Conservation (phyloP, 2,113 vertebrate species). For the Notiomystis cincta region DNA sequence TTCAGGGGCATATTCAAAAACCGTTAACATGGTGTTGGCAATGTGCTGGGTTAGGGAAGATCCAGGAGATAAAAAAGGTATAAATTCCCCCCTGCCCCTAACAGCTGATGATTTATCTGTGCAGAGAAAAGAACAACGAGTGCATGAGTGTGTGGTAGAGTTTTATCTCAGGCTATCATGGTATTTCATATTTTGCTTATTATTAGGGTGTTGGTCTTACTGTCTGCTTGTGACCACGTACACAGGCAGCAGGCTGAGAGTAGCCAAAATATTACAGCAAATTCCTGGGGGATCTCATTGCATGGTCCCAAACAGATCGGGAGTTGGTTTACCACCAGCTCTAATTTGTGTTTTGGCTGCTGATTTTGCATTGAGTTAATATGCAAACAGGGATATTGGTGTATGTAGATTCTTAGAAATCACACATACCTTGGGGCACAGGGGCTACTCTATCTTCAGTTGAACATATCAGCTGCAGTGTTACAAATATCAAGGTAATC, state of each 20-base stretch:
- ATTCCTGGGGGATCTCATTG: slow-evolving; percentile 18
- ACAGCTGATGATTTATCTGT: slow-evolving; percentile 36
- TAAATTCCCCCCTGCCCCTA: slow-evolving; percentile 12
- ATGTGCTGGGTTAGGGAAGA: slow-evolving; percentile 46
- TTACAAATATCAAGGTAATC: slow-evolving; percentile 17
- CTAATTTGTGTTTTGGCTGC: slow-evolving; percentile 53
- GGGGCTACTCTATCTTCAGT: not conserved
- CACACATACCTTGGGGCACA: not conserved
- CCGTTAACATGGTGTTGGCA: slow-evolving; percentile 69
- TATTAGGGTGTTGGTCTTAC: slow-evolving; percentile 20
- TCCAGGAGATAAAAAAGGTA: slow-evolving; percentile 63
- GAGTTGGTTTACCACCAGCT: slow-evolving; percentile 30
- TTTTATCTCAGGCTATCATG: slow-evolving; percentile 9
- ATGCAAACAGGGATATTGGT: not conserved
- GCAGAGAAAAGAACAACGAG: not conserved
- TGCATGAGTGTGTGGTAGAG: not conserved
- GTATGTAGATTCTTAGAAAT: slow-evolving; percentile 46
- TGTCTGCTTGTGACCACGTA: slow-evolving; percentile 6
- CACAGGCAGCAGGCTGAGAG: not conserved
- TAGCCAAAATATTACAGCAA: not conserved
- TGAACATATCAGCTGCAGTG: not conserved
- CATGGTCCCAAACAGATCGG: not conserved
- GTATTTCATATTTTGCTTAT: slow-evolving; percentile 8
- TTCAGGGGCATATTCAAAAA: slow-evolving; percentile 78
- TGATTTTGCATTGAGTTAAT: slow-evolving; percentile 30